A percentile compares a stretch with the other conserved stretches of the same genome.
These are phyloP conservation scores for Hyposmocoma kahamanoa DNA, from an alignment of 1,140 invertebrate genomes.

Conservation along the genomic window DNA sequence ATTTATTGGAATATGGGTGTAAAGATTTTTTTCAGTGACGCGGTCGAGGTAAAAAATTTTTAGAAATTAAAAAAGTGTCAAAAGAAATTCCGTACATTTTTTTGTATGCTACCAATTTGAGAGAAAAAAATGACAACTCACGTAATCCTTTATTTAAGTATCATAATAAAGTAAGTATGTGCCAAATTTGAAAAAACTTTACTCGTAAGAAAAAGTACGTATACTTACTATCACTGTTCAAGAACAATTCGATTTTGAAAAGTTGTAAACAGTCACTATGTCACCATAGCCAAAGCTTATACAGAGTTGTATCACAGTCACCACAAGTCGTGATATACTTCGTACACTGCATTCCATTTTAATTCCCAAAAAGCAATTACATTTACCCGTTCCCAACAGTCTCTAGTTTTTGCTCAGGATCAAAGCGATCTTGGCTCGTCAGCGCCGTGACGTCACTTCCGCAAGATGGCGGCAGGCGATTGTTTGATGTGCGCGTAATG, in stretches of 20 bases:
- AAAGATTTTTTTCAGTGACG: constrained; percentile 20
- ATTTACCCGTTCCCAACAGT: constrained; percentile 18
- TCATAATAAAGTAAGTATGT: too few relatives aligned
- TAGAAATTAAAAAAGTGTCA: neutral
- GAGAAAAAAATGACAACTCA: neutral
- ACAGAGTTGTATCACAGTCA: too few relatives aligned
- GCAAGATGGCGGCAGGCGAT: constrained; percentile 66
- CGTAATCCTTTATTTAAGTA: too few relatives aligned
- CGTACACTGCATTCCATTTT: neutral
- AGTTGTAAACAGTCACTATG: too few relatives aligned
- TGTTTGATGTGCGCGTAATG: constrained; percentile 68
- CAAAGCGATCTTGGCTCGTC: constrained; percentile 65
- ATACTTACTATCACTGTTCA: too few relatives aligned
- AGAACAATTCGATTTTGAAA: too few relatives aligned
- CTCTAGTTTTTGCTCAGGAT: constrained; percentile 64
- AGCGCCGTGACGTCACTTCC: constrained; percentile 63
- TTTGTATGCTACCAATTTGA: neutral
- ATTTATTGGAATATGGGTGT: constrained; percentile 53
- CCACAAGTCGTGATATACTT: too few relatives aligned
- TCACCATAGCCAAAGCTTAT: too few relatives aligned
- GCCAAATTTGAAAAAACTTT: too few relatives aligned
- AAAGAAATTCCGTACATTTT: too few relatives aligned
- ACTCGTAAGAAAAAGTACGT: too few relatives aligned
- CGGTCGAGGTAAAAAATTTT: constrained; percentile 9
- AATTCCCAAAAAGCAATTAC: constrained; percentile 19